These are phyloP conservation scores for Campopleginae sp. DNA, from an alignment of 2,888 invertebrate species.

Conservation along the genomic window DNA sequence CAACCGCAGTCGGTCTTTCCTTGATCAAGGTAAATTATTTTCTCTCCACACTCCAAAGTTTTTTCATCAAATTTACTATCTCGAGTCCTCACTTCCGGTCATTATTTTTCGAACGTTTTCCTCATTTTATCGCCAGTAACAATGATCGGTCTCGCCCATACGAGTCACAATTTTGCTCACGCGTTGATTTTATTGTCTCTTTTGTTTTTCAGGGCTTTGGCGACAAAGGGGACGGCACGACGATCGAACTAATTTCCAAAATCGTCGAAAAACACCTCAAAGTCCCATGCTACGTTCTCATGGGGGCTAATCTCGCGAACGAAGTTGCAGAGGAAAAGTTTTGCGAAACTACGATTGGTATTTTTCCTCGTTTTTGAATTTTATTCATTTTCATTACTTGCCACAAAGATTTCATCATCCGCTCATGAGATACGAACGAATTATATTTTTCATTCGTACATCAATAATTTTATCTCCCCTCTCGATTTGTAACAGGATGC, in stretches of 20 bases:
- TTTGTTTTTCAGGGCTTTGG: conserved; percentile 84
- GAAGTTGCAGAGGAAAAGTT: conserved; percentile 89
- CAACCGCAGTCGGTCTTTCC: conserved; percentile 87
- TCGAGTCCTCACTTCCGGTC: neutral
- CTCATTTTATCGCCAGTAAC: neutral
- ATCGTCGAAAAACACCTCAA: conserved; percentile 86
- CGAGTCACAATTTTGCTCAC: too few relatives aligned
- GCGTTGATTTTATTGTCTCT: neutral
- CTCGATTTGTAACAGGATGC: conserved; percentile 79
- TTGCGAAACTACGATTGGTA: conserved; percentile 89
- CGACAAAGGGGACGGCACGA: conserved; percentile 84
- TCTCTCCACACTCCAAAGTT: neutral
- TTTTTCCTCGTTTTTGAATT: conserved; percentile 3
- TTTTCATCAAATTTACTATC: neutral
- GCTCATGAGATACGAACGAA: neutral
- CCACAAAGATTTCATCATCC: neutral
- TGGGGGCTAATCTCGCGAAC: conserved; percentile 90
- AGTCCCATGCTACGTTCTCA: conserved; percentile 88
- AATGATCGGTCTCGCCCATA: neutral
- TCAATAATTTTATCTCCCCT: neutral
- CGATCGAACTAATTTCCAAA: conserved; percentile 87
- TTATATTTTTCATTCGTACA: neutral
- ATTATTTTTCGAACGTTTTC: neutral
- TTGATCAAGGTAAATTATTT: conserved; percentile 86
- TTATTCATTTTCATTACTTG: neutral